Percentiles rank a stretch among this genome's conserved stretches.
Evolutionary conservation across 2,888 invertebrate species (phyloP).

Genomic region (Yponomeuta plumbellus): DNA sequence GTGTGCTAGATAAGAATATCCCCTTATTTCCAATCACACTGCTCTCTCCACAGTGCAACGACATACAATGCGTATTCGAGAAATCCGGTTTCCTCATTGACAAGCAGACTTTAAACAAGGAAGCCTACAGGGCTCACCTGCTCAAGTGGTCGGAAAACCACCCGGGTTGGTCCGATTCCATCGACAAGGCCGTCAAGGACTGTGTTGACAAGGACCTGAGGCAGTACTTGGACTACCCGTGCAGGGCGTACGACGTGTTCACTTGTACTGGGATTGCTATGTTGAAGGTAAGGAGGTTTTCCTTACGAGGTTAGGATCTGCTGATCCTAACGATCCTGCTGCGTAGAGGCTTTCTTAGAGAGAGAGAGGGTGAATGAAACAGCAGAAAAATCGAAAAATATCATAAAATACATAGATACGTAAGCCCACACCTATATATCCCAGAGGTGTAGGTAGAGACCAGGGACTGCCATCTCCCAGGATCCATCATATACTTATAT

Average conservation of each 20-base stretch:
- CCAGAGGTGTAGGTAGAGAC: too few species aligned
- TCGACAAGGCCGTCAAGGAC: conserved; percentile 54
- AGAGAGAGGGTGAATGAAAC: too few species aligned
- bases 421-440: too few species aligned
- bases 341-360: too few species aligned
- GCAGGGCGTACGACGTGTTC: conserved; percentile 64
- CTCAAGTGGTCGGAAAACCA: conserved; percentile 48
- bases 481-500: too few species aligned
- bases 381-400: too few species aligned
- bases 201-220: conserved; percentile 58
- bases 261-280: conserved; percentile 66
- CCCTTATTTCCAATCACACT: too few species aligned
- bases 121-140: conserved; percentile 51
- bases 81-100: conserved; percentile 59
- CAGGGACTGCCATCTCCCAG: too few species aligned
- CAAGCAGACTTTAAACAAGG: conserved; percentile 51
- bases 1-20: too few species aligned
- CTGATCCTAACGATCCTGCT: too few species aligned
- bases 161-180: conserved; percentile 49
- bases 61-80: conserved; percentile 62
- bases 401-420: too few species aligned
- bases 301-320: too few species aligned
- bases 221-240: conserved; percentile 55
- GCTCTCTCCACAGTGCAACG: conserved; percentile 48
- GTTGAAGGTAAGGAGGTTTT: conserved; percentile 47